Evolutionary conservation across 2,113 vertebrate species (phyloP).

Genomic region (Cranoglanis bouderius): DNA sequence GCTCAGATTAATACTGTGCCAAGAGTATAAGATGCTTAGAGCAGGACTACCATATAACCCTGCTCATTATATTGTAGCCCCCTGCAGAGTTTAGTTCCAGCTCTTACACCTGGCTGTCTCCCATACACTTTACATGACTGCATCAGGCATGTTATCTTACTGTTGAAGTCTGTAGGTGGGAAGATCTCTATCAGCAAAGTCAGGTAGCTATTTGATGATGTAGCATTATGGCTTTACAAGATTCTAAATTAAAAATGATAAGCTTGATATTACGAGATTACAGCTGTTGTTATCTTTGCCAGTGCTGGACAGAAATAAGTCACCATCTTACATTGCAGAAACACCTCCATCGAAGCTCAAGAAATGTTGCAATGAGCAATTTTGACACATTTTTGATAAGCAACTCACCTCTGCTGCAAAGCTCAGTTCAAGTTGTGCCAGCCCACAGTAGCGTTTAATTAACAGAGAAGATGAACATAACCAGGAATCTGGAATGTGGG

Average conservation of each 20-base stretch:
- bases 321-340: slow-evolving; percentile 4
- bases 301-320: background rate
- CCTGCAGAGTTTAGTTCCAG: background rate
- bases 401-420: background rate
- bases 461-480: background rate
- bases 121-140: background rate
- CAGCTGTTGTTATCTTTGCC: background rate
- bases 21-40: background rate
- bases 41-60: background rate
- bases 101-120: background rate
- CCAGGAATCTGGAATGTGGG: too few species aligned
- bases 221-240: background rate
- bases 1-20: background rate
- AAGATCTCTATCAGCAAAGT: background rate
- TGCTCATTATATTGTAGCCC: background rate
- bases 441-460: slow-evolving; percentile 18
- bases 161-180: background rate
- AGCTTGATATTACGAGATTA: background rate
- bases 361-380: background rate
- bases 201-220: background rate
- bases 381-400: slow-evolving; percentile 18
- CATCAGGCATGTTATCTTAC: background rate
- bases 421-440: background rate
- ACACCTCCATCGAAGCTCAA: background rate
- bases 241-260: background rate